A percentile compares a stretch with the other conserved stretches of the same genome.
phyloP scores from a whole-genome alignment of 2,113 vertebrate species.

The Lepidothrix coronata region DNA sequence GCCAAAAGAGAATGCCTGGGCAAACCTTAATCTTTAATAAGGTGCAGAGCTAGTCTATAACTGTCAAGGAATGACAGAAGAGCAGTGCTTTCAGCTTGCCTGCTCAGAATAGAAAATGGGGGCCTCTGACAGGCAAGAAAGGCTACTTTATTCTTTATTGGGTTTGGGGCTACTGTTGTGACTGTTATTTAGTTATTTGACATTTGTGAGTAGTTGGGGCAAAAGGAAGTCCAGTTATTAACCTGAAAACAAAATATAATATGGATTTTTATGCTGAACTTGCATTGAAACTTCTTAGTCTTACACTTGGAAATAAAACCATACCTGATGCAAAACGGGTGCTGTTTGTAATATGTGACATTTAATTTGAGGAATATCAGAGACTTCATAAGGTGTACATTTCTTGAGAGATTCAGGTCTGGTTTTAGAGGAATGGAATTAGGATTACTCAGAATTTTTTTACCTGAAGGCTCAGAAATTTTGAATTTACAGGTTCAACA shows the following conservation, averaged over 20 bases:
- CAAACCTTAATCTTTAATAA: constrained; percentile 81
- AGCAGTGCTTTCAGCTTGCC: constrained; percentile 61
- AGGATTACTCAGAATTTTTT: neutral
- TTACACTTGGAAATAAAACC: neutral
- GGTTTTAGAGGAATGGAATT: neutral
- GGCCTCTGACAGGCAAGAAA: constrained; percentile 37
- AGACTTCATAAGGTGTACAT: accelerated
- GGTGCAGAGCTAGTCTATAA: constrained; percentile 77
- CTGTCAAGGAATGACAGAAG: constrained; percentile 74
- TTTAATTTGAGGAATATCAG: neutral
- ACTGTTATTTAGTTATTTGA: constrained; percentile 37
- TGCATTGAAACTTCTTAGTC: neutral
- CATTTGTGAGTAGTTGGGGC: neutral
- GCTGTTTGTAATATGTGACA: neutral
- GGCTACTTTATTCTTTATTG: constrained; percentile 23
- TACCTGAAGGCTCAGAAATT: neutral
- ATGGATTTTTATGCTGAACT: neutral
- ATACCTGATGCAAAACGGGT: constrained; percentile 33
- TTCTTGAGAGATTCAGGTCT: neutral
- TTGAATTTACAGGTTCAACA: neutral
- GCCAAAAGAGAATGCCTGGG: constrained; percentile 62
- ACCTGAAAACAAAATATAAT: neutral
- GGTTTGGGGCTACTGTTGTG: constrained; percentile 36
- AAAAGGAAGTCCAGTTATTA: constrained; percentile 9
- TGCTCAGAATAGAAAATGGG: constrained; percentile 73